Evolutionary conservation across 2,888 invertebrate species (phyloP).

Genomic region (Ischnura elegans): DNA sequence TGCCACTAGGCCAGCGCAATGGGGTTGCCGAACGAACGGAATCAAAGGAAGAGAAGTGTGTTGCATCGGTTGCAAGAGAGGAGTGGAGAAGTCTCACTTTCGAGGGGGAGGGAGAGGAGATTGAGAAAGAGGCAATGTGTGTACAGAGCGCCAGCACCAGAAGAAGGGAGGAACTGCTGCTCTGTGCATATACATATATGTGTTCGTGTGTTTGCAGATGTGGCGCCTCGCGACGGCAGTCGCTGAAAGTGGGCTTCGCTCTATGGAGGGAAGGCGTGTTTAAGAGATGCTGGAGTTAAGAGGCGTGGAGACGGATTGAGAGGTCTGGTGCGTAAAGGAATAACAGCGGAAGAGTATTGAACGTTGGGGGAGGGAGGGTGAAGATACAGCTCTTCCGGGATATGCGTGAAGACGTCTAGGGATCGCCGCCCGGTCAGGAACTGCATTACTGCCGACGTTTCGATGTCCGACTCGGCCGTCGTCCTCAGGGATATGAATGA

Average conservation of each 20-base stretch:
- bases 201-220: background rate
- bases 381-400: too few relatives aligned
- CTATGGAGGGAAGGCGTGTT: background rate
- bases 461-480: too few relatives aligned
- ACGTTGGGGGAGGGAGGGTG: conserved; percentile 41
- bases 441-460: too few relatives aligned
- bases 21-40: background rate
- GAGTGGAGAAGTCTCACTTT: background rate
- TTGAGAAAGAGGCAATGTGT: conserved; percentile 51
- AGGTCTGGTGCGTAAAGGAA: conserved; percentile 8
- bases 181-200: too few relatives aligned
- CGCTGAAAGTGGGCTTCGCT: conserved; percentile 29
- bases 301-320: background rate
- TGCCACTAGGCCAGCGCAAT: background rate
- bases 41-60: background rate
- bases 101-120: background rate
- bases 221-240: background rate
- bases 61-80: background rate
- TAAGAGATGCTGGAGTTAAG: background rate
- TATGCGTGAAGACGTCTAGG: too few relatives aligned
- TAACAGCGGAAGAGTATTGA: background rate
- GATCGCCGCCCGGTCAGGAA: too few relatives aligned
- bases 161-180: background rate
- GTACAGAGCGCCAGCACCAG: background rate
- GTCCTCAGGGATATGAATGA: too few relatives aligned